Base-by-base conservation (phyloP, 1,140 invertebrate species). In the Saccostrea glomerata region DNA sequence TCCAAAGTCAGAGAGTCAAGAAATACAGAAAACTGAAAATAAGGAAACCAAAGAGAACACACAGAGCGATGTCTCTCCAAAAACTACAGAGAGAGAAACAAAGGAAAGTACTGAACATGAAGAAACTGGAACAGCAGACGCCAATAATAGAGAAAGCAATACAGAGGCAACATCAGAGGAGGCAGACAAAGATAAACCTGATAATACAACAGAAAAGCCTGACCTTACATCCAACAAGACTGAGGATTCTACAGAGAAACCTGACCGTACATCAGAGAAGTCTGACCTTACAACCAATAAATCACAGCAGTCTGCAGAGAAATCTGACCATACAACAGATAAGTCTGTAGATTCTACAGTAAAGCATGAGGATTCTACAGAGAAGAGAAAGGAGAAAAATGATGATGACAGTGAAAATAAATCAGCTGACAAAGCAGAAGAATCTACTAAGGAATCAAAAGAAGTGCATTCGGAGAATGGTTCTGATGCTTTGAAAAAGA, bases 381-480 rank as follows among this genome's bases (percentile, higher is more conserved):
- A 36, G n/a, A 82, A 82, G 40, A n/a, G 5, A 13, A 54, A n/a
- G 25, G 84, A 47, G n/a, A 86, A 85, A 77, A 86, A 56, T 20
- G 58, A 70, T 23, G 85, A 83, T 3, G 47, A 25, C 12, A 54
- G 54, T 56, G 47, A 63, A 11, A 58, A 36, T 15, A 47, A 84
- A 66, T 23, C 40, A 30, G 70, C 84, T 40, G 56, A 86, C 5
- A 40, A 66, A 23, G 12, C 17, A 63, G 17, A 84, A 3, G 55
- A 60, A 13, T 60, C 86, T 82, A 13, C 54, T 56, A 58, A 58
- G 85, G 82, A 89, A 40, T 15, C 55, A 20, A 60, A 56, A 58
- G 82, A 77, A 86, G 25, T 13, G 4, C 11, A 54, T 17, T n/a
- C n/a, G 1, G 54, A n/a, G n/a, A 84, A 84, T 47, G 82, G 23